Percentiles rank a stretch among this genome's conserved stretches.
phyloP scores from a whole-genome alignment of 2,888 invertebrate species.

The Formica aserva region DNA sequence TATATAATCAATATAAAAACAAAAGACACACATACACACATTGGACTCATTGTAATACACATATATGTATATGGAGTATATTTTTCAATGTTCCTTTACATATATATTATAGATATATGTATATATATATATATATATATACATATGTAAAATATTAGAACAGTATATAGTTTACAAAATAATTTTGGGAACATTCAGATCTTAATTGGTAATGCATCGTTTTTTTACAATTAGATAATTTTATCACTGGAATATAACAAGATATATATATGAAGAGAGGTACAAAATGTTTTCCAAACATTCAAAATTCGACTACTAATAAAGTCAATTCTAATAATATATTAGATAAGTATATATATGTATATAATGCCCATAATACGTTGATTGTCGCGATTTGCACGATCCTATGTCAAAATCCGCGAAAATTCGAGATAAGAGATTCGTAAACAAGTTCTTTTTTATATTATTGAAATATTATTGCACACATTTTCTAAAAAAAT shows the following conservation, averaged over 20 bases:
- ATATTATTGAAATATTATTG: constrained; percentile 15
- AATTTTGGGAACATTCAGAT: not conserved
- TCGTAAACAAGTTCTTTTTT: not conserved
- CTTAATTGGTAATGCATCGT: constrained; percentile 11
- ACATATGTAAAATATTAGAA: not conserved
- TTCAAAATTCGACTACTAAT: not conserved
- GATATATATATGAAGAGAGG: not conserved
- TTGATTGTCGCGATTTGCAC: not conserved
- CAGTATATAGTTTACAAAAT: constrained; percentile 22
- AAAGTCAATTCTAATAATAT: constrained; percentile 19
- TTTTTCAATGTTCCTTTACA: constrained; percentile 8
- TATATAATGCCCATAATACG: constrained; percentile 24
- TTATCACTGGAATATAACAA: not conserved
- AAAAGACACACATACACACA: constrained; percentile 6
- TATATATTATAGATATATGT: not conserved
- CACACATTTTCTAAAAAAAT: not conserved
- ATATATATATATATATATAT: no score
- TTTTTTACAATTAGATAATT: not conserved
- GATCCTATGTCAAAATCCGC: constrained; percentile 6
- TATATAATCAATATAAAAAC: constrained; percentile 25
- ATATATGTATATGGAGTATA: not conserved
- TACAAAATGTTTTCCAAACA: constrained; percentile 18
- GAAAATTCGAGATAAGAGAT: constrained; percentile 11
- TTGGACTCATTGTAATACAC: constrained; percentile 20
- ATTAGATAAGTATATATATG: constrained; percentile 11